A percentile compares a stretch with the other conserved stretches of the same genome.
Conservation (phyloP, 1,140 invertebrate genomes). For the Lepidurus packardi region DNA sequence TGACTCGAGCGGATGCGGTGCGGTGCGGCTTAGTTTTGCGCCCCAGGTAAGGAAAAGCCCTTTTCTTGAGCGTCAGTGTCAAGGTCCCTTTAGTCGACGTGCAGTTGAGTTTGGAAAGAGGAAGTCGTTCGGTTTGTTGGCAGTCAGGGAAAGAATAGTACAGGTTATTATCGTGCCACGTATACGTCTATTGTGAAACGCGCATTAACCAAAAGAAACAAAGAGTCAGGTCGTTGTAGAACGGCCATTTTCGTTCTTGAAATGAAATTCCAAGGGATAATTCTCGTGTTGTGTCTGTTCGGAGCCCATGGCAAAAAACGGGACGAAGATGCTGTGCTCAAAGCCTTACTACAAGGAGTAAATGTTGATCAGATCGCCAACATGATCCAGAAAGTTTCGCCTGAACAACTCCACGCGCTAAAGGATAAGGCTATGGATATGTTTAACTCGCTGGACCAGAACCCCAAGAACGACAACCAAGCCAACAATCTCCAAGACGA, state of each 20-base stretch:
- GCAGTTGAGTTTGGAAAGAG: background rate
- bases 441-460: background rate
- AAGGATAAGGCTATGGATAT: background rate
- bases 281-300: background rate
- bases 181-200: background rate
- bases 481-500: background rate
- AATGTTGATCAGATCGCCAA: background rate
- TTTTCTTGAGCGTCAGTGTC: conserved; percentile 2
- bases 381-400: background rate
- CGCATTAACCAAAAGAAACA: too few relatives aligned
- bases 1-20: conserved; percentile 8
- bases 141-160: background rate
- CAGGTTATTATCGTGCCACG: background rate
- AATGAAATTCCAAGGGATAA: background rate
- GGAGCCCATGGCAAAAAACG: background rate
- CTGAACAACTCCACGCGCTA: background rate
- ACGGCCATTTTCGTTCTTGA: too few relatives aligned
- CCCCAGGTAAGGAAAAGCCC: background rate
- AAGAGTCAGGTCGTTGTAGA: too few relatives aligned
- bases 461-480: background rate
- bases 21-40: background rate
- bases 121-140: background rate
- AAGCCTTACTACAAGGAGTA: background rate
- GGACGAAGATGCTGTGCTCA: background rate
- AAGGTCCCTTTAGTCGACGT: background rate